phyloP scores from a whole-genome alignment of 2,888 invertebrate genomes.

The Allolobophora icterica region DNA sequence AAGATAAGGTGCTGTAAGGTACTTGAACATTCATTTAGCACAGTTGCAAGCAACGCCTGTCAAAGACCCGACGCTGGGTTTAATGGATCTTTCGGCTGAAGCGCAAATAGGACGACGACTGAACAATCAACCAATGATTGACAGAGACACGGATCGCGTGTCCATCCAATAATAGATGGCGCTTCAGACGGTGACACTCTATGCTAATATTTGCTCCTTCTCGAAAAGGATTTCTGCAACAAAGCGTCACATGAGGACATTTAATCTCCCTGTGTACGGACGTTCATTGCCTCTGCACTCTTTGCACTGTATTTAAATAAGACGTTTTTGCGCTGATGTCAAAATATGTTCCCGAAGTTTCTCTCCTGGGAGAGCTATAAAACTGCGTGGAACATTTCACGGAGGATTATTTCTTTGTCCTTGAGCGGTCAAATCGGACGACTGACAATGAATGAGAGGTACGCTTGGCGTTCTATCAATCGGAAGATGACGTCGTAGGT shows the following conservation, averaged over 20 bases:
- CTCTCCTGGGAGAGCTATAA: background rate
- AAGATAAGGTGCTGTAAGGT: background rate
- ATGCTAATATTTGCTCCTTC: background rate
- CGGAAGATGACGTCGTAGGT: background rate
- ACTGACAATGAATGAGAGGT: background rate
- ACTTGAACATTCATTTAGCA: background rate
- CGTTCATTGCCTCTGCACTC: background rate
- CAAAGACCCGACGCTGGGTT: background rate
- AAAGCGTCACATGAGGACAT: too few species aligned
- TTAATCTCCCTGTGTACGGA: too few species aligned
- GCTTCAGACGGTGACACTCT: conserved; percentile 2
- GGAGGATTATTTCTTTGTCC: background rate
- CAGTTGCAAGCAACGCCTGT: background rate
- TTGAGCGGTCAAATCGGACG: background rate
- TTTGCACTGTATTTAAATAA: background rate
- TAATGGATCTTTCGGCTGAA: background rate
- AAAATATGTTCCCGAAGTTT: conserved; percentile 3
- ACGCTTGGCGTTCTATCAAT: background rate
- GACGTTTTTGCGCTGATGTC: background rate
- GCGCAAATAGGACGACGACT: background rate
- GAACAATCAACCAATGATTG: background rate
- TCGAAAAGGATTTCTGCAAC: background rate
- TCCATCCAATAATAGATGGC: conserved; percentile 7
- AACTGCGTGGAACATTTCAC: background rate
- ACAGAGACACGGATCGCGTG: background rate